Evolutionary conservation across 2,113 vertebrate genomes (phyloP), one percentile per base, ranked within the genome.

Genomic region (Cathartes aura): DNA sequence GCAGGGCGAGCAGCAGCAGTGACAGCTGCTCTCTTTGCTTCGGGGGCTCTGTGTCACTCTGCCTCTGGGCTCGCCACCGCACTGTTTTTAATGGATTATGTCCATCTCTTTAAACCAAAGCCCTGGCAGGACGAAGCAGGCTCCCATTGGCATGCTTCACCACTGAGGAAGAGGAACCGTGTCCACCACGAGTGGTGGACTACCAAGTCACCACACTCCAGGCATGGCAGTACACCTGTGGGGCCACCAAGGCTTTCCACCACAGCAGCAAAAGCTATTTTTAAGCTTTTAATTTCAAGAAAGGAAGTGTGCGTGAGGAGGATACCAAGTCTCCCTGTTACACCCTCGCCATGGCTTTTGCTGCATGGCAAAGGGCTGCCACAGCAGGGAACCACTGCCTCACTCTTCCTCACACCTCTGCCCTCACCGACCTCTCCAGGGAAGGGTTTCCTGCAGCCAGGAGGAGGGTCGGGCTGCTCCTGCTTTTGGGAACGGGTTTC

Each of bases 1-100:
- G 50, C 48, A 27, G n/a, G 52, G 50, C 6, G 3, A 55, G 59
- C 56, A 59, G 53, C 2, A 2, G 34, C 63, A 60, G 73, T 2
- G n/a, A 24, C 59, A 82, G 58, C 48, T 11, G 15, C 48, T 53
- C 52, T 50, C 63, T 82, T 64, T 50, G 42, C 47, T 62, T 34
- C 0, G 2, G 45, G 26, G 9, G 6, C 5, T 82, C 64, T 40
- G 34, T 19, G 12, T 22, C 0, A 0, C 62, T 72, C 73, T 48
- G 43, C 47, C 74, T 78, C 84, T 38, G 45, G n/a, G 50, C 67
- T 81, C 16, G 4, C 42, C 55, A n/a, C n/a, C 7, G 1, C 36
- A 0, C 53, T 74, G 9, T 5, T 87, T 87, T 47, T 30, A 34
- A 32, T 6, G 18, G 14, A 23, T 40, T 60, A 14, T 3, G 5